These are phyloP conservation scores for Dipodomys merriami DNA, from an alignment of 2,113 vertebrate species.

Conservation along the genomic window DNA sequence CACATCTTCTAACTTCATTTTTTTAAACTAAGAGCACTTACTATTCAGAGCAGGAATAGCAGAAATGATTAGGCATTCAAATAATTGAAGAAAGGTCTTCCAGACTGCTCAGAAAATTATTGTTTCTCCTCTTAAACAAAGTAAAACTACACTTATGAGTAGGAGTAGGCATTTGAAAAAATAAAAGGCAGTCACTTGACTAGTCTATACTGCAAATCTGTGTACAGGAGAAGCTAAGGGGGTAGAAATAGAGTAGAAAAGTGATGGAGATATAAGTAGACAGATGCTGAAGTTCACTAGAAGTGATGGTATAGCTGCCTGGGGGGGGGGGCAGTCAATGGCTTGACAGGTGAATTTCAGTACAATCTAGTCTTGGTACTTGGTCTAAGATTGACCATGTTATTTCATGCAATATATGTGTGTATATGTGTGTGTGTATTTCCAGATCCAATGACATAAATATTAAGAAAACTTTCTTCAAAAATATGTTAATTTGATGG, in stretches of 20 bases:
- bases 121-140: constrained; percentile 51
- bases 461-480: not conserved
- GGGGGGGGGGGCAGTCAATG: not conserved
- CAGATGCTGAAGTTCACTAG: not conserved
- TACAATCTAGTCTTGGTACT: not conserved
- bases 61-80: constrained; percentile 2
- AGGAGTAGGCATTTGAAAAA: not conserved
- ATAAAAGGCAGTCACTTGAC: constrained; percentile 20
- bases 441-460: not conserved
- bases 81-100: constrained; percentile 40
- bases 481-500: not conserved
- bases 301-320: not conserved
- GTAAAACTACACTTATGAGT: not conserved
- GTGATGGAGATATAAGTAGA: not conserved
- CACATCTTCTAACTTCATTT: constrained; percentile 28
- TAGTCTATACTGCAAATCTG: constrained; percentile 8
- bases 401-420: not conserved
- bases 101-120: constrained; percentile 46
- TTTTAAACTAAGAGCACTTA: constrained; percentile 42
- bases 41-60: not conserved
- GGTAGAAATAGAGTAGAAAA: not conserved
- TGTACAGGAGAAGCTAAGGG: not conserved
- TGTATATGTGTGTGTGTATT: not conserved
- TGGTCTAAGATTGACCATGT: not conserved
- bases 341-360: not conserved